Evolutionary conservation across 2,113 vertebrate genomes (phyloP).

Genomic region (Scomber japonicus): DNA sequence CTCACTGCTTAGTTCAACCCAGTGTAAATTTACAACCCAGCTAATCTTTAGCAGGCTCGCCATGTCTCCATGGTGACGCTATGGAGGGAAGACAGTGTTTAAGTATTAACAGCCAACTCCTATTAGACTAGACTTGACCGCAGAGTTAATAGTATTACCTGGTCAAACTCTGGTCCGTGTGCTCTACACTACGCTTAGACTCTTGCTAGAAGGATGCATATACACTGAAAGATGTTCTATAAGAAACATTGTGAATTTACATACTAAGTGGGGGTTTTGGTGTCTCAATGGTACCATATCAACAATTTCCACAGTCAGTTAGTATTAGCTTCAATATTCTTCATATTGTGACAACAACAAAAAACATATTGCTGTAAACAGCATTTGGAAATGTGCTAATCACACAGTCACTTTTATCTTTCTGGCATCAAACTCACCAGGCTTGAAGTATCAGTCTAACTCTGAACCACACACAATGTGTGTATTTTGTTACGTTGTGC

Average conservation of each 20-base stretch:
- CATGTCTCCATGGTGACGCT: not conserved
- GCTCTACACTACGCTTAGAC: constrained; percentile 26
- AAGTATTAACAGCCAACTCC: constrained; percentile 5
- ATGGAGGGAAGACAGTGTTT: not conserved
- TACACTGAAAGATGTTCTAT: not conserved
- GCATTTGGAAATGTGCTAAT: constrained; percentile 28
- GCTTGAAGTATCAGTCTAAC: not conserved
- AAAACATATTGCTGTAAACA: not conserved
- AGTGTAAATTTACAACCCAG: not conserved
- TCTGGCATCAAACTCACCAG: constrained; percentile 5
- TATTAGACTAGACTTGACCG: not conserved
- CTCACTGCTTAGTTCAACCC: not conserved
- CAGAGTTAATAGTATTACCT: not conserved
- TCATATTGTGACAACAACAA: constrained; percentile 9
- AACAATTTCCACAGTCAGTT: not conserved
- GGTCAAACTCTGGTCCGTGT: constrained; percentile 4
- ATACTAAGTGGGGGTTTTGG: not conserved
- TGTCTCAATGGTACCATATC: not conserved
- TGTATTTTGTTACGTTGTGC: constrained; percentile 37
- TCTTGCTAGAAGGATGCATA: not conserved
- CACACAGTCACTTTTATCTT: not conserved
- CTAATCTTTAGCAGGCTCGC: not conserved
- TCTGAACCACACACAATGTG: constrained; percentile 9
- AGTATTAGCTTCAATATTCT: not conserved
- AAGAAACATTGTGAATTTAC: not conserved